Evolutionary conservation across 2,888 invertebrate species (phyloP).

Genomic region (Teinopalpus imperialis): DNA sequence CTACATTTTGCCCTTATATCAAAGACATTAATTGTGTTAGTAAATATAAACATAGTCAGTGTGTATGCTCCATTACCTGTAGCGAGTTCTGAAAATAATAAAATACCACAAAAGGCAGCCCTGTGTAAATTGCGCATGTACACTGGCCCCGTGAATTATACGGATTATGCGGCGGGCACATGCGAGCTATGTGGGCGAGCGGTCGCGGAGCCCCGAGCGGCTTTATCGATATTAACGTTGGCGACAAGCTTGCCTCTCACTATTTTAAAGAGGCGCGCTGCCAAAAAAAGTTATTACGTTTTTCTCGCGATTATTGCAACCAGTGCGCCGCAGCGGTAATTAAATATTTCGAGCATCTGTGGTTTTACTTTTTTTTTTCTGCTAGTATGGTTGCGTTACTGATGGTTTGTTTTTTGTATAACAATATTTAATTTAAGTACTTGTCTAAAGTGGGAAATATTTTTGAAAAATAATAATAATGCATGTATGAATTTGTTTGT

Average conservation of each 20-base stretch:
- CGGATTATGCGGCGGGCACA: slow-evolving; percentile 47
- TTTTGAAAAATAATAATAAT: too few relatives aligned
- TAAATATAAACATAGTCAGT: too few relatives aligned
- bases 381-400: too few relatives aligned
- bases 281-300: slow-evolving; percentile 4
- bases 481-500: too few relatives aligned
- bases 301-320: neutral
- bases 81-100: too few relatives aligned
- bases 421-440: too few relatives aligned
- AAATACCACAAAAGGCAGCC: slow-evolving; percentile 37
- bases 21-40: too few relatives aligned
- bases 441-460: too few relatives aligned
- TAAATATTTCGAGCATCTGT: slow-evolving; percentile 4
- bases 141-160: slow-evolving; percentile 58
- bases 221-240: slow-evolving; percentile 34
- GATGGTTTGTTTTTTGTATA: too few relatives aligned
- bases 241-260: slow-evolving; percentile 14
- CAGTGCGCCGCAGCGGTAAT: slow-evolving; percentile 1
- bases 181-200: slow-evolving; percentile 44
- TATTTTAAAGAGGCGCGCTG: slow-evolving; percentile 7
- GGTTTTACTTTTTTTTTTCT: neutral
- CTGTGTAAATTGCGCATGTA: slow-evolving; percentile 55
- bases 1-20: too few relatives aligned
- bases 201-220: slow-evolving; percentile 31
- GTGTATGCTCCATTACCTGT: too few relatives aligned